Evolutionary conservation across 2,888 invertebrate genomes (phyloP), one percentile per base, ranked within the genome.

Genomic region (Idaea straminata): DNA sequence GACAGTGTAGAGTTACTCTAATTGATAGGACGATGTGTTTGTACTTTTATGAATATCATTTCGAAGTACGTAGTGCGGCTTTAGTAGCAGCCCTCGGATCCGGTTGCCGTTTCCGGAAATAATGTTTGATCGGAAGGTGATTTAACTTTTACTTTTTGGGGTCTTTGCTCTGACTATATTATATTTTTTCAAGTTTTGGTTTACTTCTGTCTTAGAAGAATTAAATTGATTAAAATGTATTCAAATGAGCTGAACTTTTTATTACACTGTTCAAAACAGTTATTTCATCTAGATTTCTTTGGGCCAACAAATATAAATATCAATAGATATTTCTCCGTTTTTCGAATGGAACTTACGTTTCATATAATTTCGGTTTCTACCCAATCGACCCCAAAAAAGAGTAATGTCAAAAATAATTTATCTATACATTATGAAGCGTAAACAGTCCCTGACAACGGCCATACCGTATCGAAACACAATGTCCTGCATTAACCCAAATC

Each of bases 381-480:
- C 47, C 47, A 47, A 47, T 47, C 47, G 10, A 47, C 35, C 36
- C 15, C 59, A 25, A 34, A 16, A 59, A 59, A 34, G 34, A 25
- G 59, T 25, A 10, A 25, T 59, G 16, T 16, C 34, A 59, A 59
- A 59, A 34, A 59, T 25, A 66, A 63, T 65, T 61, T 64, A 73
- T 69, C 62, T 64, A 61, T 62, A 34, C 69, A 75, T 74, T 67
- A 73, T 68, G 47, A 47, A 47, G 47, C 47, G 47, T 47, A 47
- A 47, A 47, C 47, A 47, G 47, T 47, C 47, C 13, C 47, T 63
- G 66, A 66, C 68, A 69, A 63, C 67, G 70, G 69, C 69, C 65
- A 64, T 70, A 73, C 70, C 73, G 62, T 69, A 62, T 61, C 71
- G 68, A 47, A 74, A 72, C 66, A 63, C 66, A 63, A 57, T 66